These are phyloP conservation scores for Protomyctophum bolini DNA, from an alignment of 2,113 vertebrate species.

Conservation along the genomic window DNA sequence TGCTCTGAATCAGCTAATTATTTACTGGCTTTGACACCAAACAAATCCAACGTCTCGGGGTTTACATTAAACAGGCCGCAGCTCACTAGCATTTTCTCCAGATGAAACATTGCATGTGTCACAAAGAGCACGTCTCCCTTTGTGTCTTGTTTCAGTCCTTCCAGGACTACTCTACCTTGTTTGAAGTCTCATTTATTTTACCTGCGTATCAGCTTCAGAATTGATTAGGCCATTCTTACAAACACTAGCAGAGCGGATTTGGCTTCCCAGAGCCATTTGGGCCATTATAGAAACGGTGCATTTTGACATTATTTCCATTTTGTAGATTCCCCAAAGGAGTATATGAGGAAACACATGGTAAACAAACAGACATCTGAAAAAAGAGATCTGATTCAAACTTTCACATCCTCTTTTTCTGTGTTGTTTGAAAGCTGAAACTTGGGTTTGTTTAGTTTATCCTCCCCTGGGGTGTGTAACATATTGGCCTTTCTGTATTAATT, in stretches of 20 bases:
- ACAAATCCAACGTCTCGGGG: slow-evolving; percentile 61
- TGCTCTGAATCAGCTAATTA: slow-evolving; percentile 71
- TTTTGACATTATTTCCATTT: slow-evolving; percentile 70
- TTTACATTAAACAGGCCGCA: slow-evolving; percentile 67
- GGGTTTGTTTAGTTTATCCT: slow-evolving; percentile 68
- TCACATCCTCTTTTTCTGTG: slow-evolving; percentile 62
- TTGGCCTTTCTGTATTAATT: slow-evolving; percentile 71
- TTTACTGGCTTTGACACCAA: slow-evolving; percentile 73
- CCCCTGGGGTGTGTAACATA: slow-evolving; percentile 61
- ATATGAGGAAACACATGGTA: slow-evolving; percentile 57
- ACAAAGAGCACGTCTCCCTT: slow-evolving; percentile 54
- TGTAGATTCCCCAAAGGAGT: slow-evolving; percentile 64
- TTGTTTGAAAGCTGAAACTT: slow-evolving; percentile 74
- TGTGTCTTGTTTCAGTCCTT: slow-evolving; percentile 65
- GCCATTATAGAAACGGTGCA: slow-evolving; percentile 60
- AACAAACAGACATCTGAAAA: slow-evolving; percentile 74
- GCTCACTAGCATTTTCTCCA: slow-evolving; percentile 47
- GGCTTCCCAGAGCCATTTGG: slow-evolving; percentile 65
- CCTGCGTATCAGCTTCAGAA: slow-evolving; percentile 73
- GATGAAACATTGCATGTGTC: slow-evolving; percentile 70
- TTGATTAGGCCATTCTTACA: slow-evolving; percentile 67
- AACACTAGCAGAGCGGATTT: slow-evolving; percentile 61
- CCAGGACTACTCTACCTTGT: slow-evolving; percentile 68
- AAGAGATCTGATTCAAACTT: slow-evolving; percentile 72
- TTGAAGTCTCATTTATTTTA: slow-evolving; percentile 81